These are phyloP conservation scores for Thereva unica DNA, from an alignment of 2,888 invertebrate genomes.

Conservation along the genomic window DNA sequence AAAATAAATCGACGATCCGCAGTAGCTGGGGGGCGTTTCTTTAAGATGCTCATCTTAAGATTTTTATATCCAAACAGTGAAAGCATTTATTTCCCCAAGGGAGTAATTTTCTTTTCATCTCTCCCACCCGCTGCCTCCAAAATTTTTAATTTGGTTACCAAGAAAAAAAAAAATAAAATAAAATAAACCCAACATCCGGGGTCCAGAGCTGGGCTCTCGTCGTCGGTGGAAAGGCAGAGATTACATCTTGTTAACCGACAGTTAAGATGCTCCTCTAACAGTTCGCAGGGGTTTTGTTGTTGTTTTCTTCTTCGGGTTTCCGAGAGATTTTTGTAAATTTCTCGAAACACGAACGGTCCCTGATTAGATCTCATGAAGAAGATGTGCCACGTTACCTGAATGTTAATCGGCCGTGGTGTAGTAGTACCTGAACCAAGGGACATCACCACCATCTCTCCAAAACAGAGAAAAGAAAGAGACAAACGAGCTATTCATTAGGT, in stretches of 20 bases:
- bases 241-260: constrained; percentile 21
- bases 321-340: constrained; percentile 10
- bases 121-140: constrained; percentile 2
- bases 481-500: constrained; percentile 24
- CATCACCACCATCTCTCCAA: neutral
- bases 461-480: neutral
- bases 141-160: constrained; percentile 27
- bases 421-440: neutral
- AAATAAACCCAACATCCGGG: no score
- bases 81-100: constrained; percentile 1
- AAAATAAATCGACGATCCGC: no score
- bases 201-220: neutral
- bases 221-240: constrained; percentile 4
- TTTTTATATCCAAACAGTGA: no score
- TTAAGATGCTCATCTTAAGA: no score
- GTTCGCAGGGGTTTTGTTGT: neutral
- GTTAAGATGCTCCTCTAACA: constrained; percentile 13
- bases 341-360: constrained; percentile 23
- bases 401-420: constrained; percentile 13
- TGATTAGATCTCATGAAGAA: constrained; percentile 31
- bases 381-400: constrained; percentile 31
- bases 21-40: no score
- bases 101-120: constrained; percentile 12
- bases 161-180: constrained; percentile 1
- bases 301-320: neutral